Evolutionary conservation across 53 echinoderm and acorn worm genomes (phyloP), one percentile per base, ranked within the genome.

Genomic region (Antedon mediterranea): DNA sequence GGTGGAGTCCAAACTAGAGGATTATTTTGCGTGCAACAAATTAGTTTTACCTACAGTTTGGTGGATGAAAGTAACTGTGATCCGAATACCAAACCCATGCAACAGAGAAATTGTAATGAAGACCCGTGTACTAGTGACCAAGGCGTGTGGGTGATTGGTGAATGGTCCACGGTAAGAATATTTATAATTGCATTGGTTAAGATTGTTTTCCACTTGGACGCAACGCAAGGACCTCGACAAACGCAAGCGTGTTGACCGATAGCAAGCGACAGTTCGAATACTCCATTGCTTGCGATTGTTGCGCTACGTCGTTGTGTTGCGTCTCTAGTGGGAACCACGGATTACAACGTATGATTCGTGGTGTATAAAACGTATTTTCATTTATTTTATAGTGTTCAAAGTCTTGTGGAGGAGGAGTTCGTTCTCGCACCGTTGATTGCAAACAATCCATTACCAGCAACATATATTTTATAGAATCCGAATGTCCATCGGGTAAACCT

Each of bases 371-470:
- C n/a, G n/a, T n/a, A n/a, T n/a, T 76, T 32, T 76, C 18, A 37
- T 37, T 37, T 26, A 76, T 0, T 37, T 30, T 33, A 77, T 28
- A 81, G 81, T 81, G 81, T n/a, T 81, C 81, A 1, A 75, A 74
- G 30, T 73, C 81, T 18, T 81, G 81, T 20, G 80, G 80, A 32
- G 81, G 43, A 29, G 81, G 81, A 11, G 43, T 74, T 0, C 81
- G 75, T 27, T 42, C 75, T 3, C 74, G 81, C 20, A 43, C 74
- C 8, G 37, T 81, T 13, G n/a, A 37, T 28, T 81, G 81, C 43
- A 75, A 81, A 70, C 42, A 30, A 8, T 13, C 28, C 74, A n/a
- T 31, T 34, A 81, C 42, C 31, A 75, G 57, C 23, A 57, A 57
- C 23, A 18, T 57, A 57, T 57, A 57, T 57, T 57, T 57, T 3